phyloP scores from a whole-genome alignment of 2,113 vertebrate genomes.

The Harpagus bidentatus region DNA sequence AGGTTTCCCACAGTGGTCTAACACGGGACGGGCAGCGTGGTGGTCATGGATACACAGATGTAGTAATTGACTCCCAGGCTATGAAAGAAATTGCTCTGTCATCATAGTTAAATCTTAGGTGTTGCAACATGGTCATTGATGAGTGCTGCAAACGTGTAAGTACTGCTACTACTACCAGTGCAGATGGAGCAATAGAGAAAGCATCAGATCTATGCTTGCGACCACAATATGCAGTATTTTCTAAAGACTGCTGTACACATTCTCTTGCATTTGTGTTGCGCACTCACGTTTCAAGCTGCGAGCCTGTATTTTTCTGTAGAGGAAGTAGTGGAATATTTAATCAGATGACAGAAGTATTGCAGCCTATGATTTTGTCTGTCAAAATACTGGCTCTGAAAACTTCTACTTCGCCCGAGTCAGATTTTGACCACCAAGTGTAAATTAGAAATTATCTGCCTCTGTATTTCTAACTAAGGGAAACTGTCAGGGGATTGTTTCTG shows the following conservation, averaged over 20 bases:
- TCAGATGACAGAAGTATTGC: neutral
- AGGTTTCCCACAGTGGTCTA: neutral
- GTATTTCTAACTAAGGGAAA: neutral
- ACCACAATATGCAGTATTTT: neutral
- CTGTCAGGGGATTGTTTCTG: neutral
- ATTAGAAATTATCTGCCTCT: neutral
- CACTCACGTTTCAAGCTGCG: neutral
- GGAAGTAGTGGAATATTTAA: neutral
- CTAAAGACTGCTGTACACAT: neutral
- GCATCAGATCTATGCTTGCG: neutral
- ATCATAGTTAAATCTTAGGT: neutral
- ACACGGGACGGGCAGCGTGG: rapidly evolving
- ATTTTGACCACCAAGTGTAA: neutral
- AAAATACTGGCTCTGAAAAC: neutral
- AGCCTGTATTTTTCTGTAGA: neutral
- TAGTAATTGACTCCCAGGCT: neutral
- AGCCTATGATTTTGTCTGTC: neutral
- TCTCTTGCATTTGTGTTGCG: neutral
- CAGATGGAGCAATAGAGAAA: neutral
- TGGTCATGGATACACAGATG: neutral
- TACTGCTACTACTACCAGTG: neutral
- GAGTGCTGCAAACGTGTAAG: neutral
- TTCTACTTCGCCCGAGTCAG: neutral
- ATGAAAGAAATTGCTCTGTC: neutral
- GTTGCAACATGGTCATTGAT: neutral